Evolutionary conservation across 1,140 invertebrate species (phyloP).

Genomic region (Melanaphis sacchari): DNA sequence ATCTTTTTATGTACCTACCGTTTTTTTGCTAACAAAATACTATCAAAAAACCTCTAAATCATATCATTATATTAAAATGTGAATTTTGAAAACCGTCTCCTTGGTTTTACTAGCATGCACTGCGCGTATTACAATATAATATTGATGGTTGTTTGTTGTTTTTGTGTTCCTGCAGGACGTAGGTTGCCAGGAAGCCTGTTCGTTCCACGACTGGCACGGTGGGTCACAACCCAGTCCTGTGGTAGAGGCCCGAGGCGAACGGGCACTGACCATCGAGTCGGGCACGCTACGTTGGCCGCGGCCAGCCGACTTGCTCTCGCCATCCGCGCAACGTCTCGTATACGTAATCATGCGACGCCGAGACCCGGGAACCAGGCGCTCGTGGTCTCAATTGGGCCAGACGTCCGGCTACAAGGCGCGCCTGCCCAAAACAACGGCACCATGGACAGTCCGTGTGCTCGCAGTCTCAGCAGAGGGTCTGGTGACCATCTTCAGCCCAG

Average conservation of each 20-base stretch:
- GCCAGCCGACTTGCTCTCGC: constrained; percentile 65
- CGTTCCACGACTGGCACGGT: constrained; percentile 71
- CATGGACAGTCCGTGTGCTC: constrained; percentile 70
- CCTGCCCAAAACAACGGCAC: constrained; percentile 68
- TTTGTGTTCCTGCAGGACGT: constrained; percentile 69
- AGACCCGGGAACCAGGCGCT: constrained; percentile 65
- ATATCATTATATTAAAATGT: neutral
- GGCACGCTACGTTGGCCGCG: constrained; percentile 70
- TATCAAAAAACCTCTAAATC: neutral
- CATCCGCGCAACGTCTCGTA: constrained; percentile 67
- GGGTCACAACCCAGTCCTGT: constrained; percentile 70
- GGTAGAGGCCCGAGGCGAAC: constrained; percentile 72
- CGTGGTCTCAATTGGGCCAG: constrained; percentile 74
- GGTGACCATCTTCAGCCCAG: constrained; percentile 72
- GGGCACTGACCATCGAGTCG: constrained; percentile 69
- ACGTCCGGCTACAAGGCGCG: constrained; percentile 69
- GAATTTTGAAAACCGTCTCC: neutral
- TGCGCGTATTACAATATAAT: neutral
- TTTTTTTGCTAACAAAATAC: neutral
- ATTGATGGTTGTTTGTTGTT: neutral
- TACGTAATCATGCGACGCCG: constrained; percentile 74
- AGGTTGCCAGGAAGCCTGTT: constrained; percentile 74
- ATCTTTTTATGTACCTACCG: too few species aligned
- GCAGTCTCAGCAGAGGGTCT: constrained; percentile 73
- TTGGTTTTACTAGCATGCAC: neutral